Conservation (phyloP, 2,888 invertebrate species). For the Aspidiotus rigidus region DNA sequence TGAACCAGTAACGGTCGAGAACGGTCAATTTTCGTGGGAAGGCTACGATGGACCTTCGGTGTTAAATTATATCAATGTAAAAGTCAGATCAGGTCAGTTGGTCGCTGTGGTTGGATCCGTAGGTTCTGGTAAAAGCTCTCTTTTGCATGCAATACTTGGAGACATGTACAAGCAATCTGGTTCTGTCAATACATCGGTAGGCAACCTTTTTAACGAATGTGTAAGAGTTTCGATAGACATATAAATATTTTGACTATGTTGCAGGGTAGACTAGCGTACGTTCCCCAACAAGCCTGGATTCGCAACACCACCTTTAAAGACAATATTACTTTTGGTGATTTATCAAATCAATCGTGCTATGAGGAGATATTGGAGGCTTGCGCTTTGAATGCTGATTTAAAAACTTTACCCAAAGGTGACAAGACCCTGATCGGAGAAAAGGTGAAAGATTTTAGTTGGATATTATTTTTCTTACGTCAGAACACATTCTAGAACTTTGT, state of each 20-base stretch:
- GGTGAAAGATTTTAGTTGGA: slow-evolving; percentile 1
- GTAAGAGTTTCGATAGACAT: not conserved
- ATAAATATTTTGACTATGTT: slow-evolving; percentile 16
- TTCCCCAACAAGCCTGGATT: slow-evolving; percentile 95
- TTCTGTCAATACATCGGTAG: slow-evolving; percentile 59
- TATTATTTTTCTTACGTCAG: too few species aligned
- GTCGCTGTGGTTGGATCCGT: slow-evolving; percentile 82
- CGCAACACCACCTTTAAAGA: slow-evolving; percentile 89
- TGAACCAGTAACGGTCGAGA: slow-evolving; percentile 69
- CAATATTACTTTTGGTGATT: slow-evolving; percentile 83
- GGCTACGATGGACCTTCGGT: slow-evolving; percentile 50
- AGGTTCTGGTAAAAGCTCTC: slow-evolving; percentile 80
- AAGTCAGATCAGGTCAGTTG: slow-evolving; percentile 56
- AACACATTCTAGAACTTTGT: too few species aligned
- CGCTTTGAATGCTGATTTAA: slow-evolving; percentile 81
- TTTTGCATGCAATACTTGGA: slow-evolving; percentile 74
- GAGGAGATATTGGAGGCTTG: slow-evolving; percentile 77
- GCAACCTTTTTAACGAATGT: too few species aligned
- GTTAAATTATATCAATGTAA: slow-evolving; percentile 65
- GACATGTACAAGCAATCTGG: slow-evolving; percentile 84
- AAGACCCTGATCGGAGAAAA: slow-evolving; percentile 81
- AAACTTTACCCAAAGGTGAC: slow-evolving; percentile 88
- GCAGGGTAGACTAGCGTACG: slow-evolving; percentile 63
- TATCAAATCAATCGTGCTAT: slow-evolving; percentile 61
- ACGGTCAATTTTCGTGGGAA: slow-evolving; percentile 85